A percentile compares a stretch with the other conserved stretches of the same genome.
Conservation (phyloP, 2,113 vertebrate genomes). For the Cyprinodon brontotheroides region DNA sequence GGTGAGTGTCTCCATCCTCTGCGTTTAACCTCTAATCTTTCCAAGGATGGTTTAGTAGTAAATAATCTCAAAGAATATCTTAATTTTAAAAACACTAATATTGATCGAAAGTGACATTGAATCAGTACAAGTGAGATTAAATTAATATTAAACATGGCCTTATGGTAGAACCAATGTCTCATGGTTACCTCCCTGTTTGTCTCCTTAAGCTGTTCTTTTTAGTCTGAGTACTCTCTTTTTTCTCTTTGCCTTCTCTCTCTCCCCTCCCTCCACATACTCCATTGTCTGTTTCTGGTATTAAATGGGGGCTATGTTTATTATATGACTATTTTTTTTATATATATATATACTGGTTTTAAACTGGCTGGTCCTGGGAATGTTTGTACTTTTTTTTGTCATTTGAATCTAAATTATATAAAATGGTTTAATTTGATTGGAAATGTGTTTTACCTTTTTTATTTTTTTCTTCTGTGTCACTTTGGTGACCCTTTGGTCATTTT, state of each 20-base stretch:
- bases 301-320: conserved; percentile 67
- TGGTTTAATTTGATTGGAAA: conserved; percentile 48
- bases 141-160: conserved; percentile 4
- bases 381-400: conserved; percentile 50
- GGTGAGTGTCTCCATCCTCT: conserved; percentile 63
- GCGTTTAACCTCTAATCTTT: conserved; percentile 12
- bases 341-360: conserved; percentile 43
- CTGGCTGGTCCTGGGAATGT: conserved; percentile 24
- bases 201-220: conserved; percentile 62
- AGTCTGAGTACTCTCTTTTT: conserved; percentile 71
- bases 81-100: conserved; percentile 1
- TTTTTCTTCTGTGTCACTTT: conserved; percentile 21
- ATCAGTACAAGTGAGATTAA: conserved; percentile 3
- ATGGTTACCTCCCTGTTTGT: conserved; percentile 63
- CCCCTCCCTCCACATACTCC: conserved; percentile 65
- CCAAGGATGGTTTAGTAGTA: conserved; percentile 10
- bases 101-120: conserved; percentile 25
- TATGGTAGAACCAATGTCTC: conserved; percentile 23
- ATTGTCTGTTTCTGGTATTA: conserved; percentile 70
- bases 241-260: conserved; percentile 68
- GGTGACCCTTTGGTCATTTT: conserved; percentile 50
- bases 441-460: conserved; percentile 45
- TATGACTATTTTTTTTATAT: conserved; percentile 30
- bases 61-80: background rate
- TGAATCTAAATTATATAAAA: conserved; percentile 19